Conservation (phyloP, 2,797 vertebrate genomes). For the Labeo calbasu region DNA sequence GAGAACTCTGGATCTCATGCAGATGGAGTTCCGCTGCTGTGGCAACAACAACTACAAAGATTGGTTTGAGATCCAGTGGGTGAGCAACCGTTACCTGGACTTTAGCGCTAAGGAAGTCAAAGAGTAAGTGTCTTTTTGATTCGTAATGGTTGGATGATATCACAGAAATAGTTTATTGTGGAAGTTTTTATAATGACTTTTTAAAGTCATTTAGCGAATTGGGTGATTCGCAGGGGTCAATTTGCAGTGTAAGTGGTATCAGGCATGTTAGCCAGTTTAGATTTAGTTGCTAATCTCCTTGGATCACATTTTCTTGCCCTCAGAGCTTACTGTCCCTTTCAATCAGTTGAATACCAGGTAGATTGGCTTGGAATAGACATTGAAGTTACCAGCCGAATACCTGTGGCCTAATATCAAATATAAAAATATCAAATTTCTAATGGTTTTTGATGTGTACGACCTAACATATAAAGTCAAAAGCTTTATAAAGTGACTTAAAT, state of each 20-base stretch:
- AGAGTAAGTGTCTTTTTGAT: constrained; percentile 83
- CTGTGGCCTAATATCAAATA: neutral
- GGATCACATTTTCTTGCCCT: constrained; percentile 71
- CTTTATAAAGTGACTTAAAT: neutral
- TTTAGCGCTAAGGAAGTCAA: constrained; percentile 96
- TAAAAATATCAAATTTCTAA: neutral
- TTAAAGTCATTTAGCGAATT: neutral
- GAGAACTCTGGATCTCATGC: constrained; percentile 95
- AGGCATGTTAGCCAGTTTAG: constrained; percentile 55
- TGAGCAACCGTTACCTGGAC: constrained; percentile 98
- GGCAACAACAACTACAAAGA: constrained; percentile 94
- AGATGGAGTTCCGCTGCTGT: constrained; percentile 97
- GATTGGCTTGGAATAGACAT: constrained; percentile 61
- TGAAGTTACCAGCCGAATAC: neutral
- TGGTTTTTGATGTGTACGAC: neutral
- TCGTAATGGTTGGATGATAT: neutral
- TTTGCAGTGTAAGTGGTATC: constrained; percentile 57
- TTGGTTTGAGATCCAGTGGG: constrained; percentile 99
- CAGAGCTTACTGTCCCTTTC: constrained; percentile 73
- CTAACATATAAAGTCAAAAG: too few species aligned
- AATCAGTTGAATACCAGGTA: constrained; percentile 66
- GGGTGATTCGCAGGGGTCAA: constrained; percentile 16
- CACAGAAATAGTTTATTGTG: neutral
- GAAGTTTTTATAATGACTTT: neutral
- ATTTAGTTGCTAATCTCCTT: constrained; percentile 73